Conservation (phyloP, 1,140 invertebrate genomes). For the Globodera rostochiensis region DNA sequence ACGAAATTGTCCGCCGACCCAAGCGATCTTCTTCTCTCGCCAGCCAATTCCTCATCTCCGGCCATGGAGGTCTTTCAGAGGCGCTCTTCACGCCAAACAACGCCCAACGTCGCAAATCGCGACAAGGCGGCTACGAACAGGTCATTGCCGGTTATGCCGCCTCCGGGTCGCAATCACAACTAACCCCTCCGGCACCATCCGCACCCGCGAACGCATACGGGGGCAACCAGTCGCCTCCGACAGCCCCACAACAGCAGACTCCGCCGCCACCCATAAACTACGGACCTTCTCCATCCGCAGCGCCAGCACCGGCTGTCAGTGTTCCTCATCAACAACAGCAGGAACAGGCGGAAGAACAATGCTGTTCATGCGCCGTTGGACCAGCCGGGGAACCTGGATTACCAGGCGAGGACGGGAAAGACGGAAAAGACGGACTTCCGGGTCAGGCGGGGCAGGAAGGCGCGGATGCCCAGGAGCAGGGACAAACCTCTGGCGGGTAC, state of each 20-base stretch:
- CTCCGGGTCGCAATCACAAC: background rate
- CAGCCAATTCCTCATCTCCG: conserved; percentile 24
- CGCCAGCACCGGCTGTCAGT: background rate
- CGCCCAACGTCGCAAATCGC: conserved; percentile 8
- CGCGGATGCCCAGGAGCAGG: conserved; percentile 16
- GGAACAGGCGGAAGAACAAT: background rate
- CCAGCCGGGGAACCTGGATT: conserved; percentile 1
- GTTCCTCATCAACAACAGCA: background rate
- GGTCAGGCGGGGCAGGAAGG: conserved; percentile 12
- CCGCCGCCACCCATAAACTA: background rate
- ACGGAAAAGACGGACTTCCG: conserved; percentile 19
- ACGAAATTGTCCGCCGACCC: conserved; percentile 12
- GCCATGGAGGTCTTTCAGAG: background rate
- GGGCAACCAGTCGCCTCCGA: background rate
- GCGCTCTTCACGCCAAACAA: background rate
- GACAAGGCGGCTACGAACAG: conserved; percentile 26
- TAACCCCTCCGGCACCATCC: conserved; percentile 15
- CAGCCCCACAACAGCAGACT: background rate
- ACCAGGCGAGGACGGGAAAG: background rate
- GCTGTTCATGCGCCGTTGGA: conserved; percentile 26
- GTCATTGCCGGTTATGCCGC: conserved; percentile 11
- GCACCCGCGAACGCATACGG: background rate
- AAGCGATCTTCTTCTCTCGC: conserved; percentile 13
- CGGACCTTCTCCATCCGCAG: background rate
- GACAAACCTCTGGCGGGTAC: background rate